Base-by-base conservation (phyloP, 2,888 invertebrate genomes). In the Liodrosophila aerea region DNA sequence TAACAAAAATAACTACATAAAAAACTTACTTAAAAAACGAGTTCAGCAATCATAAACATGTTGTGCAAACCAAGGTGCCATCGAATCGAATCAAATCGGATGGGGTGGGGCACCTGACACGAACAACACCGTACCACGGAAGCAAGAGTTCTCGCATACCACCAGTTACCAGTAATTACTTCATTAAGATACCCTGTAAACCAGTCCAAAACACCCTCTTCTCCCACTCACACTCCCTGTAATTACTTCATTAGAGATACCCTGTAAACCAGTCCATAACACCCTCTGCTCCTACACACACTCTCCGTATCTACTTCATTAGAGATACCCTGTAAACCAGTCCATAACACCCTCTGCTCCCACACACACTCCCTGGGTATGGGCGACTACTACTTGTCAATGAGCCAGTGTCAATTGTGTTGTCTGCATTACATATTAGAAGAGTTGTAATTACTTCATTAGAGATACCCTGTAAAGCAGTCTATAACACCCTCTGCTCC, bases 41-140 rank as follows among this genome's bases (percentile, higher is more conserved):
- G 80, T 80, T 80, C 80, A 85, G 85, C 76, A 85, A 85, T 80
- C 80, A 80, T 85, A 85, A 85, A 80, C 80, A 83, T 85, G 85
- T 80, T 85, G 84, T 82, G 73, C 83, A 85, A 76, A 85, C 82
- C 57, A 43, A 59, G 62, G 52, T 22, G 22, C 22, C 22, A 16
- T 16, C 39, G 39, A 59, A 56, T 51, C 44, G 22, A 22, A 22
- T 22, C 22, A 22, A 22, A 22, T 22, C 22, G 22, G 22, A 22
- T 46, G 54, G 59, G 57, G 72, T 52, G 69, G 46, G 67, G 52
- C 73, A 69, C 67, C 69, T 69, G 69, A 69, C 73, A 62, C 57
- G 67, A 36, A 45, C 56, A 72, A 47, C 44, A 41, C 51, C 54
- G 34, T 34, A 34, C 29, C 39, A 41, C 53, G 73, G 58, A 70